phyloP scores from a whole-genome alignment of 2,888 invertebrate species.

The Eudasyphora cyanicolor region DNA sequence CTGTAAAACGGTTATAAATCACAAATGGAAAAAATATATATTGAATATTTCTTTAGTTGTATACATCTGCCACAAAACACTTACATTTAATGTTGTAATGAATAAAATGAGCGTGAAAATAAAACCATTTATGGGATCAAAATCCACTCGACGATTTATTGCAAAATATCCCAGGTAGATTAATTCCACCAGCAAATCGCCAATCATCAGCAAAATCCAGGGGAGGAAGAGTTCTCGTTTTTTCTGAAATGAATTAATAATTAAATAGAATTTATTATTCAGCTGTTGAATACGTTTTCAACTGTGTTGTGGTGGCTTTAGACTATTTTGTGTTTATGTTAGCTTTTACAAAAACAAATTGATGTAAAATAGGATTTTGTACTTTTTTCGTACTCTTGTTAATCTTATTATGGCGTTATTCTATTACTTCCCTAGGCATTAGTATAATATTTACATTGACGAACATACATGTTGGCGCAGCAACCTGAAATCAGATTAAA shows the following conservation, averaged over 20 bases:
- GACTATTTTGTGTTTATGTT: too few relatives aligned
- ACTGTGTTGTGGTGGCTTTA: too few relatives aligned
- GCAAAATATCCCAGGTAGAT: constrained; percentile 52
- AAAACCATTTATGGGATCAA: constrained; percentile 59
- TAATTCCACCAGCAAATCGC: constrained; percentile 48
- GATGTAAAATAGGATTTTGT: too few relatives aligned
- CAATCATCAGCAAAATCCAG: constrained; percentile 56
- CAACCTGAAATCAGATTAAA: too few relatives aligned
- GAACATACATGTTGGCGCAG: too few relatives aligned
- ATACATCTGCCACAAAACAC: constrained; percentile 14
- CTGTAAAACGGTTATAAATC: constrained; percentile 40
- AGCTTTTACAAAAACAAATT: too few relatives aligned
- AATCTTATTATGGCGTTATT: too few relatives aligned
- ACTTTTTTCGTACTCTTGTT: too few relatives aligned
- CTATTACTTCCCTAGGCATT: too few relatives aligned
- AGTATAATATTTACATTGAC: too few relatives aligned
- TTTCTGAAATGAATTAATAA: constrained; percentile 39
- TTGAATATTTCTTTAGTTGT: neutral
- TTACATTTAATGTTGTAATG: constrained; percentile 59
- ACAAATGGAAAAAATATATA: neutral
- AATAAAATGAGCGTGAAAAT: constrained; percentile 61
- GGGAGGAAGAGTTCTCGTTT: constrained; percentile 53
- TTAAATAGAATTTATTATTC: neutral
- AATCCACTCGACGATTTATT: constrained; percentile 49
- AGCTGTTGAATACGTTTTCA: too few relatives aligned